These are phyloP conservation scores for Molorchus minor DNA, from an alignment of 2,888 invertebrate species.

Conservation along the genomic window DNA sequence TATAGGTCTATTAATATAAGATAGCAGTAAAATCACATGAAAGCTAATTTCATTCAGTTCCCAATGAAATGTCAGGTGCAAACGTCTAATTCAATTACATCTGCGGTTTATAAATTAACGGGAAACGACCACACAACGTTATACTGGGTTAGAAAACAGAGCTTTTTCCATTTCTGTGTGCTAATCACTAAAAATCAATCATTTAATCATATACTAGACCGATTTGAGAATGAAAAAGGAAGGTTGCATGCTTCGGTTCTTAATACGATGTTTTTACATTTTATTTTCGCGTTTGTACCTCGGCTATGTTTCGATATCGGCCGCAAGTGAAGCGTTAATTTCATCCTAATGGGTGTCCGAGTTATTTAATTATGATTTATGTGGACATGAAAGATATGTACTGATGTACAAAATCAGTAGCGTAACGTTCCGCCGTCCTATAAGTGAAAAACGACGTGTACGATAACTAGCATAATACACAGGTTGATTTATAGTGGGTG, in stretches of 20 bases:
- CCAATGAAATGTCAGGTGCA: constrained; percentile 22
- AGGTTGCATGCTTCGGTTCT: constrained; percentile 20
- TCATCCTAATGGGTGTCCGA: constrained; percentile 12
- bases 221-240: constrained; percentile 22
- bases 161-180: constrained; percentile 26
- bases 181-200: constrained; percentile 31
- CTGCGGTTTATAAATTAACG: constrained; percentile 26
- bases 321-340: constrained; percentile 28
- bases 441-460: too few species aligned
- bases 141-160: constrained; percentile 26
- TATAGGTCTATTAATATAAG: too few species aligned
- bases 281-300: constrained; percentile 19
- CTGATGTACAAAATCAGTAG: too few species aligned
- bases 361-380: constrained; percentile 21
- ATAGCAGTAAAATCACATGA: too few species aligned
- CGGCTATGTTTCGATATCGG: constrained; percentile 24
- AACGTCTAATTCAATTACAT: constrained; percentile 22
- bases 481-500: too few species aligned
- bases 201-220: constrained; percentile 29
- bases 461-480: too few species aligned
- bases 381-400: constrained; percentile 6
- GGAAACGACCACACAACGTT: constrained; percentile 35
- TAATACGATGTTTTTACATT: constrained; percentile 8
- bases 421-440: too few species aligned
- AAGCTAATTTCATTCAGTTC: not conserved